These are phyloP conservation scores for Tarsius wallacei DNA, from an alignment of 2,797 vertebrate genomes.

Conservation along the genomic window DNA sequence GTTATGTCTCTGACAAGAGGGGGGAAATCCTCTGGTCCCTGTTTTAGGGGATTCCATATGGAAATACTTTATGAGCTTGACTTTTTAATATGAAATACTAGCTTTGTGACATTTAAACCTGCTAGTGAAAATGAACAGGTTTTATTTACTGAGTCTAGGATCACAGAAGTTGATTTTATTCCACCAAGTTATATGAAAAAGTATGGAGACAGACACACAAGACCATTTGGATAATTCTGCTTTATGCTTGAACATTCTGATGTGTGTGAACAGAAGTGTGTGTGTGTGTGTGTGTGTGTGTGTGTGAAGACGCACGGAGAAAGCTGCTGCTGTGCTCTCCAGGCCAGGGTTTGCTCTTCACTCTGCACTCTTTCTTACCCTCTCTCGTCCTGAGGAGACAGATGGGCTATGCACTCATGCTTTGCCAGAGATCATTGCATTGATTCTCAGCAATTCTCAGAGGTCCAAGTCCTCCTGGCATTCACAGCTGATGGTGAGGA, in stretches of 20 bases:
- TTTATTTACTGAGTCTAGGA: not conserved
- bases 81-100: not conserved
- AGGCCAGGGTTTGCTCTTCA: not conserved
- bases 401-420: slow-evolving; percentile 40
- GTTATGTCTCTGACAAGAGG: not conserved
- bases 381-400: slow-evolving; percentile 19
- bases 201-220: not conserved
- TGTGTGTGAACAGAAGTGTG: not conserved
- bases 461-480: not conserved
- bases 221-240: not conserved
- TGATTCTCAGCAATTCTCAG: slow-evolving; percentile 9
- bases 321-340: too few relatives aligned
- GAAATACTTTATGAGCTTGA: not conserved
- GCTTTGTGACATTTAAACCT: not conserved
- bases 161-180: not conserved
- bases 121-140: not conserved
- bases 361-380: not conserved
- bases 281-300: not conserved
- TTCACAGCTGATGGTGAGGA: slow-evolving; percentile 56
- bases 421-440: slow-evolving; percentile 65
- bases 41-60: not conserved
- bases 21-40: not conserved
- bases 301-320: not conserved
- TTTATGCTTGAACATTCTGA: not conserved
- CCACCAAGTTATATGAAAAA: slow-evolving; percentile 14